These are phyloP conservation scores for Cynoglossus semilaevis DNA, from an alignment of 2,113 vertebrate genomes.

Conservation along the genomic window DNA sequence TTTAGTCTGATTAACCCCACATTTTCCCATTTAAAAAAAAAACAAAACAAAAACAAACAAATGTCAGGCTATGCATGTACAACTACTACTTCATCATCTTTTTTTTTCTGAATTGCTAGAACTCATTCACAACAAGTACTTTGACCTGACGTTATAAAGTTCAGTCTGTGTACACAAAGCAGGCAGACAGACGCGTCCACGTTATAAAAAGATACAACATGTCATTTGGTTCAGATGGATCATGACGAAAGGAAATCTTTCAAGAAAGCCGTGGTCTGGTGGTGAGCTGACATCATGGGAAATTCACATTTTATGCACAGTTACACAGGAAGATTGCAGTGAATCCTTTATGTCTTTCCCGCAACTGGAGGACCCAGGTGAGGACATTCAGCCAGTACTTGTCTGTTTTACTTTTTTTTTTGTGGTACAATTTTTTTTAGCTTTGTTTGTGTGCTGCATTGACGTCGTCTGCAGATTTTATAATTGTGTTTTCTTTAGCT, in stretches of 20 bases:
- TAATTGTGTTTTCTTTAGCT: conserved; percentile 8
- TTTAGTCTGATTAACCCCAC: conserved; percentile 21
- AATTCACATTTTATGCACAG: neutral
- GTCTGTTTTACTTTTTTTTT: neutral
- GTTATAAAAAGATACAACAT: conserved; percentile 5
- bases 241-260: conserved; percentile 8
- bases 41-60: neutral
- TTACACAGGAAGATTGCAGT: neutral
- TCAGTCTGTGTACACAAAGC: conserved; percentile 42
- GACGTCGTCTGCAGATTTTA: neutral
- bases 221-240: conserved; percentile 20
- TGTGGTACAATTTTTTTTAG: neutral
- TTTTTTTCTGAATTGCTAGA: conserved; percentile 17
- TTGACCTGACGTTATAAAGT: conserved; percentile 17
- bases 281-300: conserved; percentile 4
- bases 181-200: conserved; percentile 14
- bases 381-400: neutral
- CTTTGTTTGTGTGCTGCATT: conserved; percentile 1
- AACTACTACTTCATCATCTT: too few species aligned
- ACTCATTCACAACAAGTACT: conserved; percentile 32
- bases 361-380: neutral
- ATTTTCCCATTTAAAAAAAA: neutral
- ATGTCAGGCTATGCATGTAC: conserved; percentile 7
- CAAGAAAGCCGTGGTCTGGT: conserved; percentile 14
- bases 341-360: neutral